Base-by-base conservation (phyloP, 2,797 vertebrate species). In the Phyllotis vaccarum region DNA sequence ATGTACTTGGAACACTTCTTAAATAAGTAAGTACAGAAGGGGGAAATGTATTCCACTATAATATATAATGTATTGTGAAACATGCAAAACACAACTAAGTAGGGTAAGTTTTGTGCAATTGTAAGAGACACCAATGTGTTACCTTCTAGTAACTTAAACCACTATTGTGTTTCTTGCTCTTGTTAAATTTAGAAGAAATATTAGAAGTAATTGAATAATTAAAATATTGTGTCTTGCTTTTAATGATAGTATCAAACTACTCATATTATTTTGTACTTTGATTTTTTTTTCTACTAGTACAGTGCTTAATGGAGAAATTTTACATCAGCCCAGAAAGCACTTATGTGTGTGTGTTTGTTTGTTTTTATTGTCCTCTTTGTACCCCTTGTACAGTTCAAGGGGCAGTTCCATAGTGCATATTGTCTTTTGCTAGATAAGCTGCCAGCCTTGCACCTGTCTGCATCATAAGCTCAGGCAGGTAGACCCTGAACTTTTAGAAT, bases 121-220 rank as follows among this genome's bases (percentile, higher is more conserved):
- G 13, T 91, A 96, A 87, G 11, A 74, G 70, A 5, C 3, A 62
- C 49, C 22, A 43, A 64, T 83, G 21, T 92, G 60, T 81, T 91
- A 22, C 34, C 64, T 75, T 64, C 70, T 75, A 74, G 3, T 80
- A 89, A 68, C 49, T 88, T 89, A 86, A 86, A 85, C 12, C 78
- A 34, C 80, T 89, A 80, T 40, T 76, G 21, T 74, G 94, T 92
- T 83, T 82, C n/a, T 68, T 89, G 17, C 82, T 70, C 85, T 88
- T 68, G 66, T 86, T 96, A 89, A 94, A 91, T 68, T 43, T 52
- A 75, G 54, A 89, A 94, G 29, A 93, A 78, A 87, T 94, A 74
- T 89, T 93, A 70, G n/a, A 94, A 94, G 62, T 89, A 92, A 92
- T 92, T 54, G 72, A 92, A 89, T 89, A 82, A 56, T 95, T 89